Base-by-base conservation (phyloP, 2,113 vertebrate genomes). In the Taurulus bubalis region DNA sequence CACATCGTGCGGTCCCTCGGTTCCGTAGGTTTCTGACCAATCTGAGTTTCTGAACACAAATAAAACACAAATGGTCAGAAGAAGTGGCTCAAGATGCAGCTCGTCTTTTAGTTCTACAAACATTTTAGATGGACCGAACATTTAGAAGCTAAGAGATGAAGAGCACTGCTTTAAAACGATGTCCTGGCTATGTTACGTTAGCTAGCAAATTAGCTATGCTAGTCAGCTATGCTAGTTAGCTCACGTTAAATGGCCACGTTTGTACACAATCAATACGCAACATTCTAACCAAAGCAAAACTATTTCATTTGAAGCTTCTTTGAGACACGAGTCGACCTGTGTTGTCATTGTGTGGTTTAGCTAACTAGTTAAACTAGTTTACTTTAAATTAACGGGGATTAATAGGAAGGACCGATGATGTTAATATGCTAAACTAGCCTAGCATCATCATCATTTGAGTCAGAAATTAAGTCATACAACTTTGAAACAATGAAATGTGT, bases 101-200 rank as follows among this genome's bases (percentile, higher is more conserved):
- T 70, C 24, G 26, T 58, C 16, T 64, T 73, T 73, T 73, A n/a
- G 40, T 73, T 45, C 62, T 28, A 59, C 51, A 80, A 73, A 73
- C 51, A 38, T 72, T 56, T 45, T 34, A 14, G 22, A 24, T 16
- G 8, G 5, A 14, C n/a, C n/a, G n/a, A n/a, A n/a, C n/a, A 8
- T 67, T 68, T 55, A 34, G 28, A 22, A 55, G 62, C 5, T 10
- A 16, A 24, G 49, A 9, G 7, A 8, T 10, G 5, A 28, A 45
- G 24, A 3, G 12, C 20, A n/a, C 26, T 6, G 66, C 28, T 10
- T 30, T 36, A 55, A 24, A 24, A 64, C 2, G 2, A 28, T 2
- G 3, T 5, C 9, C 63, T 28, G 18, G 28, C 40, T 24, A 18
- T 18, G 66, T 51, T 22, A 30, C 1, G 10, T 49, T n/a, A 36